Evolutionary conservation across 53 echinoderm and acorn worm genomes (phyloP), one percentile per base, ranked within the genome.

Genomic region (Stichopus horrens): DNA sequence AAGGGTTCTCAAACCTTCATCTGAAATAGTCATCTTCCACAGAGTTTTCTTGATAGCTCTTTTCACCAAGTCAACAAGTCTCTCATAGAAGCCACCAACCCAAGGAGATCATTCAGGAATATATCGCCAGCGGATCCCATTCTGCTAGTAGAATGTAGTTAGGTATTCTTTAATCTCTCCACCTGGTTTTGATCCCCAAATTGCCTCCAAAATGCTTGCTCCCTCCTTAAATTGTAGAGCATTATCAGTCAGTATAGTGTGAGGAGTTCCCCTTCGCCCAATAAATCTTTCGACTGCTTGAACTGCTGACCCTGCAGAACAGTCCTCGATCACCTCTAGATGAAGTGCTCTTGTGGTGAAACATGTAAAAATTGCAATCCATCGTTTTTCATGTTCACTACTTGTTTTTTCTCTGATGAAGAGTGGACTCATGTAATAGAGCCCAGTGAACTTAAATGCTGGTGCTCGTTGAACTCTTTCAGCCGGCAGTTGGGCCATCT

Each of bases 51-150:
- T 71, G 16, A 71, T 68, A 20, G 71, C 71, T 20, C 71, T 71
- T 71, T 71, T 71, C 71, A 71, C 71, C 5, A 71, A 7, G 71
- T 71, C 71, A 8, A 71, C 71, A 0, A 71, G 71, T 71, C 71
- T 71, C 20, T 71, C 71, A 20, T 71, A 76, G 76, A 76, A 76
- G 21, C 76, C 76, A 21, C 76, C 76, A 19, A 76, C 76, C 76
- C 76, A 76, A 18, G 71, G 71, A 7, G 71, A 71, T 20, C 20
- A 5, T 20, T 71, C 71, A 18, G 71, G 71, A 8, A 71, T 71
- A 20, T 5, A 71, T 7, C 71, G 71, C 71, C 71, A 71, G 71
- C 20, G 71, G 8, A 71, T 76, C 10, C 76, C 23, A 13, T 76
- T 21, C 9, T 20, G 0, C 0, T 53, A 76, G 6, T 76, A 76